Conservation (phyloP, 2,888 invertebrate species). For the Andrena trimmerana region DNA sequence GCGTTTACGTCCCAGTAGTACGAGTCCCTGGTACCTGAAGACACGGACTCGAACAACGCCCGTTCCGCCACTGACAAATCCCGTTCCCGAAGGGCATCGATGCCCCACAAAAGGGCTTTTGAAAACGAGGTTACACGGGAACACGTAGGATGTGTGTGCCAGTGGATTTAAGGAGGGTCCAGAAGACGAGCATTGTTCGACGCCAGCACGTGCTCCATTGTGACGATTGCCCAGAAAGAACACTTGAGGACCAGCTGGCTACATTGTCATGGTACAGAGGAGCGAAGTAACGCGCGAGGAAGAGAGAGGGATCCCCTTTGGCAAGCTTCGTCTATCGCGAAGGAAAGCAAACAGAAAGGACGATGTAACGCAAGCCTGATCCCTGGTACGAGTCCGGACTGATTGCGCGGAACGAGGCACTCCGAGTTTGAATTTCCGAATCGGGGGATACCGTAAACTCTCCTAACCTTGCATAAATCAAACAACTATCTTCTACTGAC, state of each 20-base stretch:
- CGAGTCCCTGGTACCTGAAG: background rate
- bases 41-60: background rate
- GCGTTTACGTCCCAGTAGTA: background rate
- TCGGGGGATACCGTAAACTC: too few species aligned
- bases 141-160: conserved; percentile 28
- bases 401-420: too few species aligned
- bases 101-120: conserved; percentile 38
- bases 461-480: too few species aligned
- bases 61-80: conserved; percentile 16
- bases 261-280: conserved; percentile 3
- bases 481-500: too few species aligned
- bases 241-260: conserved; percentile 30
- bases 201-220: conserved; percentile 73
- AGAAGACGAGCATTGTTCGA: conserved; percentile 29
- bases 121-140: conserved; percentile 35
- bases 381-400: too few species aligned
- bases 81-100: conserved; percentile 20
- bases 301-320: background rate
- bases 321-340: background rate
- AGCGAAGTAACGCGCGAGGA: conserved; percentile 22
- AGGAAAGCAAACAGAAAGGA: too few species aligned
- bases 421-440: too few species aligned
- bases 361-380: too few species aligned
- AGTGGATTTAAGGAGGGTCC: conserved; percentile 42
- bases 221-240: conserved; percentile 60